Evolutionary conservation across 2,888 invertebrate genomes (phyloP).

Genomic region (Acronicta alni): DNA sequence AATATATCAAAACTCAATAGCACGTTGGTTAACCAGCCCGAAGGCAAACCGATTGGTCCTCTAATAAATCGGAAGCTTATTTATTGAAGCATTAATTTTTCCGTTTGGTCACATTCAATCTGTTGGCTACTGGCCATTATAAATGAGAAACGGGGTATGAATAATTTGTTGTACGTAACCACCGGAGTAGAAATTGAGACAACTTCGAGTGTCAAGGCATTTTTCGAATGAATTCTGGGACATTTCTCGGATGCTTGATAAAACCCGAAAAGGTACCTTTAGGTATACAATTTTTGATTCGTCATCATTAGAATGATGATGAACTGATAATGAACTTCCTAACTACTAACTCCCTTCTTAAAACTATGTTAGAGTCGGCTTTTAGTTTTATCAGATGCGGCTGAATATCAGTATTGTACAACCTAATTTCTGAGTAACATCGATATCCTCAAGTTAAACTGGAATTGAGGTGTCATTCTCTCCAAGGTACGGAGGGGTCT

Average conservation of each 20-base stretch:
- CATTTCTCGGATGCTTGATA: conserved; percentile 7
- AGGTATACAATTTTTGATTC: no score
- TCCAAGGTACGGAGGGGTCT: no score
- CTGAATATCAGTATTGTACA: no score
- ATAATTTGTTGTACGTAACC: conserved; percentile 42
- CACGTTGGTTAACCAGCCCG: conserved; percentile 9
- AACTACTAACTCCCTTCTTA: no score
- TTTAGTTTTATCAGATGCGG: no score
- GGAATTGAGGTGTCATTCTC: no score
- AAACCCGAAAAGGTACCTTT: background rate
- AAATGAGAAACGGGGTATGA: conserved; percentile 40
- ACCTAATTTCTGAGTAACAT: no score
- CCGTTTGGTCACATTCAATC: conserved; percentile 31
- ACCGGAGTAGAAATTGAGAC: conserved; percentile 28
- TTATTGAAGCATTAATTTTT: conserved; percentile 50
- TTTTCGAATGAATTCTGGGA: background rate
- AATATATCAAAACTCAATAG: background rate
- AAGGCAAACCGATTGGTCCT: conserved; percentile 24
- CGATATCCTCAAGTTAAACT: no score
- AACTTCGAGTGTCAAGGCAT: conserved; percentile 18
- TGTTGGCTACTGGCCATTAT: conserved; percentile 36
- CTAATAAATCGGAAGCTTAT: conserved; percentile 34
- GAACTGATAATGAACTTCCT: no score
- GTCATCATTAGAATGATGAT: no score
- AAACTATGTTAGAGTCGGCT: no score